Evolutionary conservation across 2,888 invertebrate genomes (phyloP), one percentile per base, ranked within the genome.

Genomic region (Macrostomum cliftonense): DNA sequence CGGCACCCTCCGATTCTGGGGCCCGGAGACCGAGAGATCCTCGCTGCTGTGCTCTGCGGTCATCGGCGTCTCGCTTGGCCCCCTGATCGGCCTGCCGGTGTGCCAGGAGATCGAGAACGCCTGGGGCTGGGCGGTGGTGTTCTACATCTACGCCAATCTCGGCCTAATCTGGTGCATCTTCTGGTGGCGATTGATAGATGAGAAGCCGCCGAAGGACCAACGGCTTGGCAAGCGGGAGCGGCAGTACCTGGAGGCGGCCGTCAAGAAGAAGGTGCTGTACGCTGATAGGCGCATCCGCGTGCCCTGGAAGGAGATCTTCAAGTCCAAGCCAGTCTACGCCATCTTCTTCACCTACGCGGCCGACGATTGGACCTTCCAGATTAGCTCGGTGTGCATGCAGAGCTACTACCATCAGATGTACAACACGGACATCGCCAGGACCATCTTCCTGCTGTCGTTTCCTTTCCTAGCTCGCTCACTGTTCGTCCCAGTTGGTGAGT

Each of bases 101-200:
- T 51, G 51, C 36, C 50, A 37, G 16, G 37, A 45, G 40, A 51
- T 51, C 12, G 51, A 51, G 39, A 39, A 52, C 13, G 42, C 43
- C 19, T 52, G 51, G 51, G 51, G 51, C 38, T 51, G 51, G 51
- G 51, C 50, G 20, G 51, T 51, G 19, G 51, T 51, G n/a, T 51
- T 51, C 38, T 51, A 51, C 28, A 51, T 51, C 39, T 51, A 51
- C 45, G 51, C 51, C 13, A 51, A 51, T 43, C 14, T 51, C 16
- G 51, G 51, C 12, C 44, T 51, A 13, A 45, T 51, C 14, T 51
- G 51, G 51, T 51, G 51, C 28, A 51, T 51, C 36, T 51, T 51
- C 39, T 51, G 51, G 51, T 51, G 51, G 51, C 50, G 51, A 2
- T 19, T 51, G 14, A 42, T 51, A 7, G 51, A 51, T 17, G 51